phyloP scores from a whole-genome alignment of 1,140 invertebrate species.

The Thereuonema tuberculata region DNA sequence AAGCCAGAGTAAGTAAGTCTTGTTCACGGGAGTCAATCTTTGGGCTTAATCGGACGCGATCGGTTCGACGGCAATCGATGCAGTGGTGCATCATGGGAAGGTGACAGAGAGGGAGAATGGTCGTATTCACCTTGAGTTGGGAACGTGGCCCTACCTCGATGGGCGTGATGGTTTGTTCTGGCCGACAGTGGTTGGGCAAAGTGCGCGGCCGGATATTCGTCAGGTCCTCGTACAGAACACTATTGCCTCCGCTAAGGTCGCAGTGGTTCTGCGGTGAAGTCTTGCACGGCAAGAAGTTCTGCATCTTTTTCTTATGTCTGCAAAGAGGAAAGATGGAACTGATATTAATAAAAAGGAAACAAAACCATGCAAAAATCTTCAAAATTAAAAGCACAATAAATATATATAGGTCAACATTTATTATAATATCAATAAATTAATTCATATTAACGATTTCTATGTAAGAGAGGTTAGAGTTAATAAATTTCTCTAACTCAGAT shows the following conservation, averaged over 20 bases:
- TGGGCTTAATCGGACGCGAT: too few species aligned
- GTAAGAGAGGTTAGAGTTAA: too few species aligned
- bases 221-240: conserved; percentile 20
- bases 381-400: too few species aligned
- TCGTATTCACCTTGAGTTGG: conserved; percentile 5
- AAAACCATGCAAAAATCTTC: too few species aligned
- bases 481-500: too few species aligned
- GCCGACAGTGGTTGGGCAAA: conserved; percentile 17
- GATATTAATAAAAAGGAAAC: not conserved
- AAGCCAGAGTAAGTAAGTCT: too few species aligned
- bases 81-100: too few species aligned
- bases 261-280: conserved; percentile 16
- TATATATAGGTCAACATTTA: too few species aligned
- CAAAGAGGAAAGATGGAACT: conserved; percentile 2
- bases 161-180: conserved; percentile 16
- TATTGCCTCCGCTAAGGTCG: conserved; percentile 13
- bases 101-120: not conserved
- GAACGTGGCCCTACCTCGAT: conserved; percentile 17
- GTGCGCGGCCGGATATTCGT: conserved; percentile 19
- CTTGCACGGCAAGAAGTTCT: conserved; percentile 21
- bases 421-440: too few species aligned
- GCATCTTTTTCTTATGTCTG: conserved; percentile 21
- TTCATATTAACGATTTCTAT: too few species aligned
- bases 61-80: too few species aligned
- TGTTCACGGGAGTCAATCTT: too few species aligned